Evolutionary conservation across 2,888 invertebrate genomes (phyloP).

Genomic region (Escarpia spicata): DNA sequence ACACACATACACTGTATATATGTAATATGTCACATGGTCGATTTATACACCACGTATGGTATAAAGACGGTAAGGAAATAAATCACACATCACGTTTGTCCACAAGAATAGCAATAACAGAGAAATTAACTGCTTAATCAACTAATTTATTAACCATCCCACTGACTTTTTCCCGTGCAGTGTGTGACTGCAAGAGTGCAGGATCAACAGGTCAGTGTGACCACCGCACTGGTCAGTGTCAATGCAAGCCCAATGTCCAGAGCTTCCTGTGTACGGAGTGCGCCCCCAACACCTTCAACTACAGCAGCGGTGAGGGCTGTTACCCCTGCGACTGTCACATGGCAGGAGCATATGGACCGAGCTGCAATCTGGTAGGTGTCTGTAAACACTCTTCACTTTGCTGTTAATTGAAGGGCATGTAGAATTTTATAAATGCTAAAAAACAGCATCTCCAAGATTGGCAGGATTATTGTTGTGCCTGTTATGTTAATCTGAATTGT

Average conservation of each 20-base stretch:
- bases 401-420: neutral
- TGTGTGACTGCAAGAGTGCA: slow-evolving; percentile 34
- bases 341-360: slow-evolving; percentile 34
- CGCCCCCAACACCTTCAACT: slow-evolving; percentile 44
- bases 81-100: no score
- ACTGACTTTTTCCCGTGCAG: slow-evolving; percentile 23
- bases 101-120: no score
- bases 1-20: no score
- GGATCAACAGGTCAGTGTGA: slow-evolving; percentile 48
- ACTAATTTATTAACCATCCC: neutral
- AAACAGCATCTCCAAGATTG: neutral
- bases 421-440: neutral
- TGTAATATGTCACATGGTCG: no score
- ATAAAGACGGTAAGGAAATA: no score
- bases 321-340: slow-evolving; percentile 44
- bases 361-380: slow-evolving; percentile 44
- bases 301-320: slow-evolving; percentile 45
- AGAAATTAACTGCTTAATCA: no score
- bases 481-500: no score
- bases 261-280: slow-evolving; percentile 45
- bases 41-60: no score
- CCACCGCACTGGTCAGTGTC: slow-evolving; percentile 45
- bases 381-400: neutral
- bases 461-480: no score
- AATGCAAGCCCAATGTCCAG: slow-evolving; percentile 46